Evolutionary conservation across 2,113 vertebrate species (phyloP), one percentile per base, ranked within the genome.

Genomic region (Psittacara wagleri): DNA sequence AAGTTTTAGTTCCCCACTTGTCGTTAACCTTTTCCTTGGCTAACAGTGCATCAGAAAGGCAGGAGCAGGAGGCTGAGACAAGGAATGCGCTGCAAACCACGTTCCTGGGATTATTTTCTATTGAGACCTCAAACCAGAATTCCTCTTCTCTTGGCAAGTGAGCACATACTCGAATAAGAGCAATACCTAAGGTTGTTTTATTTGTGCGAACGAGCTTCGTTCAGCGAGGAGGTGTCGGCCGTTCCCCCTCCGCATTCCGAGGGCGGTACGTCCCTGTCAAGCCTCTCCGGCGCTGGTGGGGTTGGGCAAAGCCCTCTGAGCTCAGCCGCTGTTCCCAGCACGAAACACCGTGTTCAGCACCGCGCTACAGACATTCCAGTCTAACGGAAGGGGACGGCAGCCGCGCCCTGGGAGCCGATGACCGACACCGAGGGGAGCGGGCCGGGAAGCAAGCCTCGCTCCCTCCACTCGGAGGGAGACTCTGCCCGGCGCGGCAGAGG

Each of bases 241-340:
- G 0, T 3, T 61, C 6, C 6, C 6, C 43, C 17, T 17, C 15
- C 16, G 5, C 31, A 20, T 49, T 9, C 17, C 1, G 4, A 13
- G 24, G 28, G 8, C 1, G 20, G 0, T 2, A 7, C 7, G 13
- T 13, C 14, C 17, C 31, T 17, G 17, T 22, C 57, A 59, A n/a
- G 33, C 33, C 57, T 59, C 57, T 59, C 33, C 57, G 20, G 20
- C 15, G 33, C 20, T n/a, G 33, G 57, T n/a, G 57, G 57, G 33
- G 57, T 22, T 23, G 57, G 33, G 20, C 57, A 59, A 59, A 59
- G 20, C 57, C 33, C 20, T 4, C 57, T 59, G 57, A 10, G 20
- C 9, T 9, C 33, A n/a, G 57, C 33, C 20, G 33, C 33, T 23
- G 57, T 10, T n/a, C 33, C 57, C 57, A 59, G 57, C 57, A n/a